phyloP scores from a whole-genome alignment of 2,113 vertebrate genomes.

The Odontophorus gujanensis region DNA sequence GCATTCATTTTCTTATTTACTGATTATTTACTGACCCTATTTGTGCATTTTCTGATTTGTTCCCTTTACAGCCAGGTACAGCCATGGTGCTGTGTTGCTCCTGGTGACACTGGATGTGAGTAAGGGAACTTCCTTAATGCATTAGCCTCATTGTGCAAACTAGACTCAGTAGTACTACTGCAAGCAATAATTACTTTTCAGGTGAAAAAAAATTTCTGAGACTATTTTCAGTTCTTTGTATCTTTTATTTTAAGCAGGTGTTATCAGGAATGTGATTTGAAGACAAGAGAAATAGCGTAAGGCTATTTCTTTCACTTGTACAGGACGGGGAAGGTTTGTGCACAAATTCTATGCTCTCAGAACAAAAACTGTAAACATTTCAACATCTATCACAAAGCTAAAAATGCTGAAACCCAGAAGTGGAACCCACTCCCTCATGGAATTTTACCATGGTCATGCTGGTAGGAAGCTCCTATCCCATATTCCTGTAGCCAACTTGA shows the following conservation, averaged over 20 bases:
- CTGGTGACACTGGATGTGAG: neutral
- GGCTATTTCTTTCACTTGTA: neutral
- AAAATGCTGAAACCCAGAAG: neutral
- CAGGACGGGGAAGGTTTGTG: neutral
- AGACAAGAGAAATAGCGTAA: neutral
- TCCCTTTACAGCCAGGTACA: neutral
- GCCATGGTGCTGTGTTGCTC: neutral
- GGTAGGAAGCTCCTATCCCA: neutral
- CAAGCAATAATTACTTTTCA: neutral
- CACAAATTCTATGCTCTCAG: neutral
- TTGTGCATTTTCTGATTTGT: neutral
- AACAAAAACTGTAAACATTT: neutral
- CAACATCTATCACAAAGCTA: neutral
- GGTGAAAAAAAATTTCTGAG: neutral
- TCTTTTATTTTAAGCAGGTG: neutral
- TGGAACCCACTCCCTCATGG: accelerated
- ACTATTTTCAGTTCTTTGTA: neutral
- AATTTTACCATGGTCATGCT: neutral
- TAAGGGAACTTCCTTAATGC: neutral
- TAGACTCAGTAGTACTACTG: neutral
- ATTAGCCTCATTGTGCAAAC: neutral
- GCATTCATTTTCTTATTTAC: neutral
- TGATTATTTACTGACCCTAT: neutral
- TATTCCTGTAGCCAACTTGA: neutral
- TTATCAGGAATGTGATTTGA: neutral